These are phyloP conservation scores for Trichoplax adhaerens DNA, from an alignment of 37 sponge, comb jelly and placozoan genomes.

Conservation along the genomic window DNA sequence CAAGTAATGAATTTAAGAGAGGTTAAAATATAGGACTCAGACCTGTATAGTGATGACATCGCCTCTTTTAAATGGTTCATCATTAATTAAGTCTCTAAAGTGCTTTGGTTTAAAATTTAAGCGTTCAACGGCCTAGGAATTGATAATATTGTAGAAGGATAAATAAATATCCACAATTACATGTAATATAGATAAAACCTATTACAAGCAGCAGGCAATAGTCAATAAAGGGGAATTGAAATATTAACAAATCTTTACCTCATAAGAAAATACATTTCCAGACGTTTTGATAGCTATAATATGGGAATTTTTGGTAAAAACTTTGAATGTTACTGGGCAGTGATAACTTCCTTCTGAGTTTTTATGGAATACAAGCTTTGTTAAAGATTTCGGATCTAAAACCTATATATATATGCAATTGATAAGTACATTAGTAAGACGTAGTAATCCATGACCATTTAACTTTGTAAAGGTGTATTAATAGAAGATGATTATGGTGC, in stretches of 20 bases:
- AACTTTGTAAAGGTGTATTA: not conserved
- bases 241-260: slow-evolving; percentile 22
- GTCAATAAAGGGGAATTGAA: not conserved
- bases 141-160: too few relatives aligned
- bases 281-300: slow-evolving; percentile 80
- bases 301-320: slow-evolving; percentile 80
- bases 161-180: not conserved
- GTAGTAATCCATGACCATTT: not conserved
- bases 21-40: not conserved
- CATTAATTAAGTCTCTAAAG: slow-evolving; percentile 66
- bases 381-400: slow-evolving; percentile 59
- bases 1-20: too few relatives aligned
- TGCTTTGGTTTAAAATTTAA: slow-evolving; percentile 73
- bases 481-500: not conserved
- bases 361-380: slow-evolving; percentile 79
- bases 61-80: slow-evolving; percentile 58
- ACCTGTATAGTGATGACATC: slow-evolving; percentile 81
- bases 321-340: slow-evolving; percentile 87
- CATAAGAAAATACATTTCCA: slow-evolving; percentile 81
- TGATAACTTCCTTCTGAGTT: slow-evolving; percentile 72
- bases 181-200: not conserved
- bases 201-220: not conserved
- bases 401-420: slow-evolving; percentile 17
- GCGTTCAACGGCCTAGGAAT: slow-evolving; percentile 49
- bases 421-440: not conserved